Conservation (phyloP, 2,888 invertebrate species). For the Ectemnius lituratus region DNA sequence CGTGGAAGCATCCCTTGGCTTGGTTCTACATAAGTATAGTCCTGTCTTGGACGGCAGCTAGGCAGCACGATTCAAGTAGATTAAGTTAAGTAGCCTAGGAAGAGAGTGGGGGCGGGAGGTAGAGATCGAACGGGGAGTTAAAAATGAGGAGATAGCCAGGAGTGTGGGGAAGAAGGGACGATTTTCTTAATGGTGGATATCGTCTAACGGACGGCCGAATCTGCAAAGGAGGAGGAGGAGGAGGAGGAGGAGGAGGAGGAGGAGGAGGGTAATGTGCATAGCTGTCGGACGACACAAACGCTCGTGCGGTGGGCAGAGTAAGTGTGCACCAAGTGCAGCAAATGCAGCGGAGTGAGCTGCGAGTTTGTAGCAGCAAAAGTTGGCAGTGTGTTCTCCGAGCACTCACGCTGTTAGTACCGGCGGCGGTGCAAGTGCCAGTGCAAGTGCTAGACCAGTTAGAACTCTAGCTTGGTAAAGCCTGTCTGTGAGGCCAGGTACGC, state of each 20-base stretch:
- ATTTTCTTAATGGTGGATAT: too few species aligned
- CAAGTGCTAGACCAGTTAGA: conserved; percentile 10
- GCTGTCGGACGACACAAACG: conserved; percentile 19
- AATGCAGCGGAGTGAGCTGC: background rate
- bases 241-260: too few species aligned
- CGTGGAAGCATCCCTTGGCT: too few species aligned
- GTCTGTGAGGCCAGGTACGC: conserved; percentile 23
- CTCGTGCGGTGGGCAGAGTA: conserved; percentile 28
- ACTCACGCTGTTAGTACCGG: conserved; percentile 23
- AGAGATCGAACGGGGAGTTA: too few species aligned
- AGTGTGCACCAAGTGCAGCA: conserved; percentile 14
- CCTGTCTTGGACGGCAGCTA: too few species aligned
- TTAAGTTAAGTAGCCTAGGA: too few species aligned
- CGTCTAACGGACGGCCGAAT: background rate
- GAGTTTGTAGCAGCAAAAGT: conserved; percentile 3
- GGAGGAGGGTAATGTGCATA: background rate
- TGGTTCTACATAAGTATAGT: too few species aligned
- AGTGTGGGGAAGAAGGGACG: too few species aligned
- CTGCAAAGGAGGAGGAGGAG: background rate
- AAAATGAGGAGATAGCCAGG: too few species aligned
- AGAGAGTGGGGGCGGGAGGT: too few species aligned
- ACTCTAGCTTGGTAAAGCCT: background rate
- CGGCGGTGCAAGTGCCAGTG: conserved; percentile 36
- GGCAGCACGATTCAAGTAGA: too few species aligned
- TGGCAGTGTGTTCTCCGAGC: conserved; percentile 34